These are phyloP conservation scores for Mimas tiliae DNA, from an alignment of 2,888 invertebrate species.

Conservation along the genomic window DNA sequence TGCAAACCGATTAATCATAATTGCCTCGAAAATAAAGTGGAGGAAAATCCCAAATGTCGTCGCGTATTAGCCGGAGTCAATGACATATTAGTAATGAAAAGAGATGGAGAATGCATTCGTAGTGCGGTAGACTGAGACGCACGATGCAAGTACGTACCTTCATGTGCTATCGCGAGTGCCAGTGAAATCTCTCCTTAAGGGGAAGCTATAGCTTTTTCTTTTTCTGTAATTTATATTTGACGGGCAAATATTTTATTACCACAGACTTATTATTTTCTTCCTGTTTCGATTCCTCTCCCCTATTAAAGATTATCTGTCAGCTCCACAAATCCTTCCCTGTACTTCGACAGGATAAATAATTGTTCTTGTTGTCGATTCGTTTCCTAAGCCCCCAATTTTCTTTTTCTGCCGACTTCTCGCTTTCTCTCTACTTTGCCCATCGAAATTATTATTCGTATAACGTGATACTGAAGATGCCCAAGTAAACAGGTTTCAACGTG, in stretches of 20 bases:
- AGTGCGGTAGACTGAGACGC: slow-evolving; percentile 42
- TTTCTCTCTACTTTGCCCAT: too few species aligned
- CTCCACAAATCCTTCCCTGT: too few species aligned
- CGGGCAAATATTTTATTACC: neutral
- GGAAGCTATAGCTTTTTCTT: slow-evolving; percentile 16
- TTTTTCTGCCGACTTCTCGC: too few species aligned
- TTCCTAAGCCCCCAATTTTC: too few species aligned
- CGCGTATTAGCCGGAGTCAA: slow-evolving; percentile 43
- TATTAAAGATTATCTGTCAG: too few species aligned
- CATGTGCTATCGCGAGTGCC: slow-evolving; percentile 51
- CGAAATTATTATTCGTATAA: too few species aligned
- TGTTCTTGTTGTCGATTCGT: too few species aligned
- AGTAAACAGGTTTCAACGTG: too few species aligned
- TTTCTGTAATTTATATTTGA: neutral
- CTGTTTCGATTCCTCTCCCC: too few species aligned
- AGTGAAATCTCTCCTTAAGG: slow-evolving; percentile 73
- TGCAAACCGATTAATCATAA: slow-evolving; percentile 11
- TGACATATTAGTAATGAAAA: slow-evolving; percentile 53
- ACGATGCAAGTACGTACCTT: slow-evolving; percentile 47
- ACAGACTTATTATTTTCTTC: too few species aligned
- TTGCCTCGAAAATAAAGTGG: slow-evolving; percentile 4
- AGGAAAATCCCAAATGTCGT: slow-evolving; percentile 21
- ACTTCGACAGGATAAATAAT: too few species aligned
- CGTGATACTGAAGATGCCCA: too few species aligned
- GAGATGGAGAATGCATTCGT: slow-evolving; percentile 42